Conservation (phyloP, 2,888 invertebrate genomes). For the Hartigia nigra region DNA sequence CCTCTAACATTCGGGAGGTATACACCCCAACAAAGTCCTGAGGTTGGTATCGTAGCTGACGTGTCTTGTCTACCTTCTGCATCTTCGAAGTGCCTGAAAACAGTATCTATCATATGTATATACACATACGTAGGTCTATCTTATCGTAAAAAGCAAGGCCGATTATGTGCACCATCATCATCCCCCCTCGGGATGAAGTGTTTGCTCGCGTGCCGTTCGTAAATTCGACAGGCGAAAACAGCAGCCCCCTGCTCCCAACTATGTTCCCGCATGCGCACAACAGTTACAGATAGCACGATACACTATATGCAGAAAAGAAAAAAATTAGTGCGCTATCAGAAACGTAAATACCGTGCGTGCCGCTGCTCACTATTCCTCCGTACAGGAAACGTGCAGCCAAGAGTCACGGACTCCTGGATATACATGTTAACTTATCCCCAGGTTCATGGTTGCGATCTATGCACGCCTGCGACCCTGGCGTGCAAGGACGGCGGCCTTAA, state of each 20-base stretch:
- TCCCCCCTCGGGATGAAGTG: background rate
- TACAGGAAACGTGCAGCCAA: background rate
- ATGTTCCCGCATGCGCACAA: background rate
- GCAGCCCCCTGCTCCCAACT: background rate
- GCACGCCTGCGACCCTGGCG: background rate
- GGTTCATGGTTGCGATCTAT: background rate
- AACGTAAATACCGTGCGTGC: background rate
- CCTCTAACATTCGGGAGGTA: constrained; percentile 24
- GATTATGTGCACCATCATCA: background rate
- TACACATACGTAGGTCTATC: background rate
- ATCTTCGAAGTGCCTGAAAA: background rate
- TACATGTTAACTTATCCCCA: background rate
- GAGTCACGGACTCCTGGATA: background rate
- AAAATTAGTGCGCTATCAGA: background rate
- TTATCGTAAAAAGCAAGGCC: background rate
- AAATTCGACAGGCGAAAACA: background rate
- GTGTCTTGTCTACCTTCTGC: background rate
- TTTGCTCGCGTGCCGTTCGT: background rate
- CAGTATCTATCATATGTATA: background rate
- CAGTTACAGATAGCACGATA: background rate
- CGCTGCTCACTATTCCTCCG: background rate
- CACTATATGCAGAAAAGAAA: background rate
- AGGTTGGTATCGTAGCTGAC: background rate
- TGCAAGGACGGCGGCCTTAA: background rate
- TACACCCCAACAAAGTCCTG: constrained; percentile 13